Percentiles rank a stretch among this genome's conserved stretches.
These are phyloP conservation scores for Drosophila insularis DNA, from an alignment of 1,140 invertebrate genomes.

Conservation along the genomic window DNA sequence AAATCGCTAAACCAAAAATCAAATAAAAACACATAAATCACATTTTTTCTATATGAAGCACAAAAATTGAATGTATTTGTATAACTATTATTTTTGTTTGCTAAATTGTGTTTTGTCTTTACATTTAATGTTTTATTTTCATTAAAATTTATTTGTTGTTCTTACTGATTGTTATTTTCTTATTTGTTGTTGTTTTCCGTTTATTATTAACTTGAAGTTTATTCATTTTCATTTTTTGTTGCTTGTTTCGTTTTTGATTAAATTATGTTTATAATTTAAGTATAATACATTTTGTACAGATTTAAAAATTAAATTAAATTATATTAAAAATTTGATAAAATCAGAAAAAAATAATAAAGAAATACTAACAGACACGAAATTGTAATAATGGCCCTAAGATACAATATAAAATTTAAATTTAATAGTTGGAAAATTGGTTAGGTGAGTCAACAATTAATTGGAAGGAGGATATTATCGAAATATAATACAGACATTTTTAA, in stretches of 20 bases:
- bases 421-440: constrained; percentile 36
- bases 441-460: constrained; percentile 57
- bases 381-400: constrained; percentile 57
- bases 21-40: constrained; percentile 39
- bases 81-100: constrained; percentile 19
- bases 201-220: constrained; percentile 70
- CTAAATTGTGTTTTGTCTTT: constrained; percentile 38
- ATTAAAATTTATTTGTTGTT: constrained; percentile 26
- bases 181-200: background rate
- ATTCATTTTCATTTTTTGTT: constrained; percentile 29
- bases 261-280: constrained; percentile 78
- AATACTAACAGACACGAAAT: constrained; percentile 7
- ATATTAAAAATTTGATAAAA: constrained; percentile 51
- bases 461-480: constrained; percentile 68
- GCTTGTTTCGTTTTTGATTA: constrained; percentile 43
- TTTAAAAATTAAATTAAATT: constrained; percentile 76
- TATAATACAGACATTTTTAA: constrained; percentile 58
- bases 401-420: constrained; percentile 37
- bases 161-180: constrained; percentile 27
- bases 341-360: constrained; percentile 38
- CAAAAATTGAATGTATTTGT: constrained; percentile 40
- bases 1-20: constrained; percentile 22
- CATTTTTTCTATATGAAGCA: constrained; percentile 20
- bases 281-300: constrained; percentile 81
- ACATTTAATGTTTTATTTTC: constrained; percentile 30